These are phyloP conservation scores for Nannoperca australis DNA, from an alignment of 2,797 vertebrate genomes.

Conservation along the genomic window DNA sequence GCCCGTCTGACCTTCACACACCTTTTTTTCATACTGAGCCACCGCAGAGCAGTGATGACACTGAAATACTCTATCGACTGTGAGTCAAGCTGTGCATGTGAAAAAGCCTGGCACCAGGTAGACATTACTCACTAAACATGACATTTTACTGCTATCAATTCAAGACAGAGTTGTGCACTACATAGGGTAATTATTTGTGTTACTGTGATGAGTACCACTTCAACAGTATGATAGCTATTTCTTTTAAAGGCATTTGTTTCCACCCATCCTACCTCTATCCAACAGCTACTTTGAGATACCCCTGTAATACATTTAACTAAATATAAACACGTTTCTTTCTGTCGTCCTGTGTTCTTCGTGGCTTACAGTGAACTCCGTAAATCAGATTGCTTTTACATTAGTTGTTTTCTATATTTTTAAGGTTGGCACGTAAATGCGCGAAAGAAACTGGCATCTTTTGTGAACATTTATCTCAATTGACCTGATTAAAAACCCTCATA, in stretches of 20 bases:
- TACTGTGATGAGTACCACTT: slow-evolving; percentile 60
- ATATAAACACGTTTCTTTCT: slow-evolving; percentile 23
- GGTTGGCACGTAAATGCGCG: slow-evolving; percentile 52
- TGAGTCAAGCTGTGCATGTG: slow-evolving; percentile 79
- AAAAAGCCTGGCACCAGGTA: slow-evolving; percentile 72
- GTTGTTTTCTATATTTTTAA: slow-evolving; percentile 12
- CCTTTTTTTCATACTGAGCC: slow-evolving; percentile 73
- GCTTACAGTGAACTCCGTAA: neutral
- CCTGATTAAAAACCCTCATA: slow-evolving; percentile 63
- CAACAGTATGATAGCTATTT: slow-evolving; percentile 49
- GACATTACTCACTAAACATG: slow-evolving; percentile 79
- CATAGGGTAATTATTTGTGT: slow-evolving; percentile 70
- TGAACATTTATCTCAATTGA: slow-evolving; percentile 66
- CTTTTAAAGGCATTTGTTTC: slow-evolving; percentile 60
- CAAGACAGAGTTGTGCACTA: slow-evolving; percentile 62
- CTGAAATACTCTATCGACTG: slow-evolving; percentile 83
- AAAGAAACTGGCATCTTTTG: slow-evolving; percentile 30
- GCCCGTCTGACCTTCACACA: slow-evolving; percentile 81
- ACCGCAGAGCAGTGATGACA: slow-evolving; percentile 71
- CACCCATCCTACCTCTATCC: slow-evolving; percentile 19
- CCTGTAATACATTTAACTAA: slow-evolving; percentile 28
- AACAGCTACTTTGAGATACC: slow-evolving; percentile 34
- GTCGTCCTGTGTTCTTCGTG: neutral
- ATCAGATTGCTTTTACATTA: slow-evolving; percentile 14
- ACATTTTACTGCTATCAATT: slow-evolving; percentile 77